phyloP scores from a whole-genome alignment of 2,888 invertebrate genomes.

The Sycophila texana region DNA sequence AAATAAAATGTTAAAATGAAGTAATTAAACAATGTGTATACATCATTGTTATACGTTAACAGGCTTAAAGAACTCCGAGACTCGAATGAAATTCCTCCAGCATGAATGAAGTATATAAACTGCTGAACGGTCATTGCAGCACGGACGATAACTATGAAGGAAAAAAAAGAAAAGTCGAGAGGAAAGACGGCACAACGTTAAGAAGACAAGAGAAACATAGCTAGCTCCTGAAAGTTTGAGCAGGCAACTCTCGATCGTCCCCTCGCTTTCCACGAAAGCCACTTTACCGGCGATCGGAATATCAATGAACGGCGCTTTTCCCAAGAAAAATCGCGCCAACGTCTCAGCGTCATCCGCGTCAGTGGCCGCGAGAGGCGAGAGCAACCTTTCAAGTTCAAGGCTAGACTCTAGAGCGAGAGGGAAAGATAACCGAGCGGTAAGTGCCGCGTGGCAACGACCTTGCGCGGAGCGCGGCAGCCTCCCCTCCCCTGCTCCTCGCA shows the following conservation, averaged over 20 bases:
- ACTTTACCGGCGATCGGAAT: background rate
- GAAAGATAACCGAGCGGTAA: background rate
- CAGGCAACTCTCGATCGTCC: background rate
- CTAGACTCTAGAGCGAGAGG: background rate
- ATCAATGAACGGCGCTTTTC: background rate
- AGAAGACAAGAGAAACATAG: no score
- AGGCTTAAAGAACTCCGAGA: no score
- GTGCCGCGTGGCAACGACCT: conserved; percentile 37
- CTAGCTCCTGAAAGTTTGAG: background rate
- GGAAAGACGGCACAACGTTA: no score
- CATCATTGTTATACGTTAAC: no score
- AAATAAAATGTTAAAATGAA: no score
- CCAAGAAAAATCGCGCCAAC: background rate
- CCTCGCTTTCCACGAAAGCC: background rate
- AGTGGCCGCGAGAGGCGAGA: no score
- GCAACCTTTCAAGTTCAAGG: background rate
- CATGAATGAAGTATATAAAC: no score
- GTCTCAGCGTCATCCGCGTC: no score
- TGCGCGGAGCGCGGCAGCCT: conserved; percentile 23
- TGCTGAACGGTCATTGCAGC: no score
- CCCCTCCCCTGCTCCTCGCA: conserved; percentile 3
- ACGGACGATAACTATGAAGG: no score
- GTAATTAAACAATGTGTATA: no score
- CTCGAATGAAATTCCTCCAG: no score
- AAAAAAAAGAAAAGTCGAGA: background rate